Percentiles rank a stretch among this genome's conserved stretches.
Conservation (phyloP, 2,113 vertebrate genomes). For the Chloropsis hardwickii region DNA sequence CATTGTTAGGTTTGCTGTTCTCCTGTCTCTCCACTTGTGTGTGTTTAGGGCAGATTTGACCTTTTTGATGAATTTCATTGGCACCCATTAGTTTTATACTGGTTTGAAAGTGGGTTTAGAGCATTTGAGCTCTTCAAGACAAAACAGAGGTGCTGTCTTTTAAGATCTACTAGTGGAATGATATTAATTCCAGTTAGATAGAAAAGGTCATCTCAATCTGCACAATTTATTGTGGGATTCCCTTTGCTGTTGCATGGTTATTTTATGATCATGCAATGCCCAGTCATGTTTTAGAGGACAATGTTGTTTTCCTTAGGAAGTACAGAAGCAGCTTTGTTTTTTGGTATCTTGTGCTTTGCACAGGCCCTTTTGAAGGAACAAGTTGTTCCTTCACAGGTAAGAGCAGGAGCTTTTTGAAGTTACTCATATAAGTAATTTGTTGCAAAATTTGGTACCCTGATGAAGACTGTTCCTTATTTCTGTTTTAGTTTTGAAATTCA, state of each 20-base stretch:
- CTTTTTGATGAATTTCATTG: background rate
- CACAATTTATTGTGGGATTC: background rate
- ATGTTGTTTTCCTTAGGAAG: background rate
- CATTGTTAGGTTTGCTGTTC: background rate
- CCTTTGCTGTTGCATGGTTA: background rate
- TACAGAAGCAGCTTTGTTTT: background rate
- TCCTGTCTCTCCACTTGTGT: background rate
- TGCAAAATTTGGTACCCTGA: background rate
- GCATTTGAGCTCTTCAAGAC: background rate
- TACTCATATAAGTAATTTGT: background rate
- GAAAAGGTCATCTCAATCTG: background rate
- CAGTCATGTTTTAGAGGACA: background rate
- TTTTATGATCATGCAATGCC: background rate
- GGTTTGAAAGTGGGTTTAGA: background rate
- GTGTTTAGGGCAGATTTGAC: background rate
- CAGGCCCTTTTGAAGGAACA: background rate
- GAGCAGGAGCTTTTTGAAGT: background rate
- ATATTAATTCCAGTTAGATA: background rate
- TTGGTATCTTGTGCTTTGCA: background rate
- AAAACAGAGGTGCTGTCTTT: background rate
- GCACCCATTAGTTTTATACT: background rate
- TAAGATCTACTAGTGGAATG: background rate
- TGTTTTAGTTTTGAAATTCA: background rate
- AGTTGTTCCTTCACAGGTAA: background rate
- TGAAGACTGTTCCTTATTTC: background rate